Evolutionary conservation across 2,113 vertebrate species (phyloP), one percentile per base, ranked within the genome.

Genomic region (Chaetorhynchus papuensis): DNA sequence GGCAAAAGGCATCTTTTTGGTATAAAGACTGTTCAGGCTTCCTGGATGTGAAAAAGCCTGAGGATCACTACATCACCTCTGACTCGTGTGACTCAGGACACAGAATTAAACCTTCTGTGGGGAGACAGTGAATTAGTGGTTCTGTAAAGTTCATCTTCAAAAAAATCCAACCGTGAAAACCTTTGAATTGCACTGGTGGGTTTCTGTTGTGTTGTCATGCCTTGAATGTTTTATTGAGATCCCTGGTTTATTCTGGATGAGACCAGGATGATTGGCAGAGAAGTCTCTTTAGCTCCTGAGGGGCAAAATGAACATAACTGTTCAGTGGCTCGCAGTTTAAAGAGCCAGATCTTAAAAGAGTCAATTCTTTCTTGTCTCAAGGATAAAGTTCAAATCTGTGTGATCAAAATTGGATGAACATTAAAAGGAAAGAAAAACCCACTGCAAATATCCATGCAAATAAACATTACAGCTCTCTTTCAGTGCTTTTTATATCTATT

Each of bases 401-500:
- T 4, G 7, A 92, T 88, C 76, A 95, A 88, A 94, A 86, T 2
- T 90, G 85, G 95, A 95, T 47, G 75, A 95, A 93, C 82, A 93
- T 95, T 74, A 95, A 83, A 95, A 86, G 42, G 30, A 65, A 65
- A 72, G 87, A 81, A 71, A 42, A 44, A 7, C 7, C 1, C 13
- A 69, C 26, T 61, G 64, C 78, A 96, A 94, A 86, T 47, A 88
- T 93, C 59, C 82, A 83, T 78, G 79, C 59, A 94, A 93, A 90
- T 93, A 97, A 96, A 92, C 71, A 96, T 83, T 47, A 93, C 87
- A 88, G 79, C 47, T 94, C 71, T 85, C 81, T 80, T 76, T 80
- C 85, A 66, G 54, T 45, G 31, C 54, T 96, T 96, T 97, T 94
- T 96, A 93, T 96, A 91, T 70, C 52, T 77, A 41, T 86, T 86